A percentile compares a stretch with the other conserved stretches of the same genome.
Evolutionary conservation across 2,113 vertebrate species (phyloP).

Genomic region (Podarcis cretensis): DNA sequence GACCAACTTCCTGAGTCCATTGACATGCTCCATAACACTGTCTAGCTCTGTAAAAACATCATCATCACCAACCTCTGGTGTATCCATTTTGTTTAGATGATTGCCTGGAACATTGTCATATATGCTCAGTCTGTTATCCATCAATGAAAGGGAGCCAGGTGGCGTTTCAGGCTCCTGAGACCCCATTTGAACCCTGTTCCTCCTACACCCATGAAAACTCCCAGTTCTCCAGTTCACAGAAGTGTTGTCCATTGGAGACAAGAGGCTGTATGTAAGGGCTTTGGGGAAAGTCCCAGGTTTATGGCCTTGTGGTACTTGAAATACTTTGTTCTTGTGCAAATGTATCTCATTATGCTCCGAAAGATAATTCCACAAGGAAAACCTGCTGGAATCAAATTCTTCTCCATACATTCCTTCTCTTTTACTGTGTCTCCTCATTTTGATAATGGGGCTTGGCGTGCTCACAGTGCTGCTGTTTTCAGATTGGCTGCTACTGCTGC

Average conservation of each 20-base stretch:
- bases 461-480: constrained; percentile 81
- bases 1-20: constrained; percentile 81
- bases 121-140: constrained; percentile 79
- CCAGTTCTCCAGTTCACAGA: constrained; percentile 86
- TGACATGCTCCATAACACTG: constrained; percentile 82
- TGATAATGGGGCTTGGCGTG: constrained; percentile 66
- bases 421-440: constrained; percentile 56
- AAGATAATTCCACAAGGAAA: constrained; percentile 49
- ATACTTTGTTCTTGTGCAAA: constrained; percentile 69
- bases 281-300: constrained; percentile 90
- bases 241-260: constrained; percentile 66
- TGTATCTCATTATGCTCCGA: constrained; percentile 58
- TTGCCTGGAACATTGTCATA: constrained; percentile 86
- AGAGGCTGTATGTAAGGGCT: constrained; percentile 73
- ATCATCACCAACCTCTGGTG: constrained; percentile 53
- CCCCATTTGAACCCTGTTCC: constrained; percentile 52
- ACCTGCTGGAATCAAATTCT: constrained; percentile 44
- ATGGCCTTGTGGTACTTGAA: constrained; percentile 84
- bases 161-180: constrained; percentile 59
- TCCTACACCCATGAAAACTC: constrained; percentile 83
- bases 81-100: constrained; percentile 21
- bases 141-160: constrained; percentile 28
- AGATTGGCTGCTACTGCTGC: constrained; percentile 75
- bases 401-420: constrained; percentile 23
- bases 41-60: constrained; percentile 87